Conservation (phyloP, 2,888 invertebrate genomes). For the Pimpla rufipes region DNA sequence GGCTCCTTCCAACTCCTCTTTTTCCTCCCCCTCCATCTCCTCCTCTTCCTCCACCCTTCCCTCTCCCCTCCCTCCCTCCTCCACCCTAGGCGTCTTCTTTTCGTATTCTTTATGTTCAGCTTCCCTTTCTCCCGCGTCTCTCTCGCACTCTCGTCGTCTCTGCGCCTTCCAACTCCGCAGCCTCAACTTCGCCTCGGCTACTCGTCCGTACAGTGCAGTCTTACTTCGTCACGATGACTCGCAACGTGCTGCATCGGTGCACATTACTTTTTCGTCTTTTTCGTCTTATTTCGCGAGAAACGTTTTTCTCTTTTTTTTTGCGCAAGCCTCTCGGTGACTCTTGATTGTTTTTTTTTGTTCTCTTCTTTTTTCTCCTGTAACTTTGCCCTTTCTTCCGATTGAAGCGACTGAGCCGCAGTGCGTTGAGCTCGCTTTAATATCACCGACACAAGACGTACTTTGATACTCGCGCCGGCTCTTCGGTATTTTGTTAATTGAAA, state of each 20-base stretch:
- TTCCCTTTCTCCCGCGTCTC: constrained; percentile 54
- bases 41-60: constrained; percentile 39
- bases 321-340: constrained; percentile 1
- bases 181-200: constrained; percentile 56
- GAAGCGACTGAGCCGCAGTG: not conserved
- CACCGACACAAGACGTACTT: not conserved
- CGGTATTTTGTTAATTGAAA: too few species aligned
- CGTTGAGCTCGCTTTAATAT: not conserved
- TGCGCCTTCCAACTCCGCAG: constrained; percentile 61
- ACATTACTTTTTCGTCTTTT: constrained; percentile 57
- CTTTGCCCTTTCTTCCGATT: constrained; percentile 39
- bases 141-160: constrained; percentile 4
- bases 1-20: constrained; percentile 42
- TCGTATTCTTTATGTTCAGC: constrained; percentile 54
- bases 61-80: constrained; percentile 51
- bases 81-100: constrained; percentile 44
- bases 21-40: constrained; percentile 41
- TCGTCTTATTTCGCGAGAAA: constrained; percentile 27
- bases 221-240: constrained; percentile 68
- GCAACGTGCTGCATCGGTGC: constrained; percentile 42
- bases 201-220: constrained; percentile 24
- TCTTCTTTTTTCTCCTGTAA: constrained; percentile 40
- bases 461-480: not conserved
- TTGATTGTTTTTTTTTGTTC: constrained; percentile 11
- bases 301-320: too few species aligned